Base-by-base conservation (phyloP, 2,113 vertebrate species). In the Orycteropus afer region DNA sequence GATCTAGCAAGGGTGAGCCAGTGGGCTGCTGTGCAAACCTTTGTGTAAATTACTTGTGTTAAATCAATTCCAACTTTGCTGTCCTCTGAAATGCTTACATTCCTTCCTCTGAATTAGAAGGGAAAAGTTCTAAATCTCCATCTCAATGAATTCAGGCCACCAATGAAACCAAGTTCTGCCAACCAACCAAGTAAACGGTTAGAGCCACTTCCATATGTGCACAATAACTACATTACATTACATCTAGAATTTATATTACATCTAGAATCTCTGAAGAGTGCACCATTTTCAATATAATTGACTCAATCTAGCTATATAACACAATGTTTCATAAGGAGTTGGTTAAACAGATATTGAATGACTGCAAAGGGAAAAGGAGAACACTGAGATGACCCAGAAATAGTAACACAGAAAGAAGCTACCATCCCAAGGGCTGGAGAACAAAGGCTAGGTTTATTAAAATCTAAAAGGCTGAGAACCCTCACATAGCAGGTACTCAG, bases 1-100 rank as follows among this genome's bases (percentile, higher is more conserved):
- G 53, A 78, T 15, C 2, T 3, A 34, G 9, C 65, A 7, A 81
- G 53, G 18, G 1, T 8, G 7, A 22, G 6, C 47, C 9, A 40
- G 15, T 20, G 15, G 9, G 5, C 18, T 49, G 69, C 27, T 40
- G 11, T n/a, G n/a, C n/a, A n/a, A n/a, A n/a, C n/a, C n/a, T n/a
- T n/a, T n/a, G n/a, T 47, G 37, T 23, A 67, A 32, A 34, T 47
- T 32, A 79, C 37, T 78, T 55, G 65, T 32, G 47, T 89, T 91
- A 53, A 76, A 69, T 55, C 47, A 13, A 86, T 34, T 73, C 49
- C n/a, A 76, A 51, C 12, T 25, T 49, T 45, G 9, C 0, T 4
- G 14, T 89, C 14, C 45, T 95, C 42, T 79, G 32, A 91, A 89
- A 78, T 29, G 23, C 57, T 49, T 90, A 79, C 15, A 69, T 93